phyloP scores from a whole-genome alignment of 2,113 vertebrate genomes.

The Coregonus clupeaformis region DNA sequence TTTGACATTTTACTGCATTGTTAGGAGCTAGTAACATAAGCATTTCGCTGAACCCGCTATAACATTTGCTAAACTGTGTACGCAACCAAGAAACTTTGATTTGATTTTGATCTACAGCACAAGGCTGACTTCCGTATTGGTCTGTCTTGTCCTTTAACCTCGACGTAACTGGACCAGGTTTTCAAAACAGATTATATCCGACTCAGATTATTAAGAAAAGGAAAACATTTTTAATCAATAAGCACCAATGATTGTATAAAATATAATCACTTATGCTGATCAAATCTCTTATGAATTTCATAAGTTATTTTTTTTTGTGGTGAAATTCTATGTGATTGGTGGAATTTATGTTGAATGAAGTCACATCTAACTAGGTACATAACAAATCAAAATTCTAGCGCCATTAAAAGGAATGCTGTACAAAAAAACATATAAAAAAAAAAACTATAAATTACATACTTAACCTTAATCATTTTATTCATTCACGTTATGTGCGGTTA shows the following conservation, averaged over 20 bases:
- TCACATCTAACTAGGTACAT: conserved; percentile 3
- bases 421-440: conserved; percentile 52
- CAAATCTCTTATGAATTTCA: background rate
- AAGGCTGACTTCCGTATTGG: too few species aligned
- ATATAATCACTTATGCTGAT: conserved; percentile 30
- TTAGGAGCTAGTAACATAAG: too few species aligned
- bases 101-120: too few species aligned
- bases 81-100: too few species aligned
- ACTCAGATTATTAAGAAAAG: conserved; percentile 50
- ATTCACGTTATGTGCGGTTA: conserved; percentile 73
- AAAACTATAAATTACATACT: conserved; percentile 73
- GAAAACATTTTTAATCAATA: conserved; percentile 66
- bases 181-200: background rate
- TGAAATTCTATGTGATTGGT: background rate
- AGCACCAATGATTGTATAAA: conserved; percentile 56
- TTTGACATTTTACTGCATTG: too few species aligned
- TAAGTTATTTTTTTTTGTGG: conserved; percentile 4
- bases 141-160: too few species aligned
- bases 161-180: background rate
- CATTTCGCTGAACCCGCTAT: too few species aligned
- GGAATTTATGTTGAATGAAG: conserved; percentile 16
- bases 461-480: conserved; percentile 60
- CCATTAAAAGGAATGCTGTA: conserved; percentile 33
- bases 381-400: background rate
- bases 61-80: too few species aligned